Base-by-base conservation (phyloP, 2,113 vertebrate genomes). In the Centrocercus urophasianus region DNA sequence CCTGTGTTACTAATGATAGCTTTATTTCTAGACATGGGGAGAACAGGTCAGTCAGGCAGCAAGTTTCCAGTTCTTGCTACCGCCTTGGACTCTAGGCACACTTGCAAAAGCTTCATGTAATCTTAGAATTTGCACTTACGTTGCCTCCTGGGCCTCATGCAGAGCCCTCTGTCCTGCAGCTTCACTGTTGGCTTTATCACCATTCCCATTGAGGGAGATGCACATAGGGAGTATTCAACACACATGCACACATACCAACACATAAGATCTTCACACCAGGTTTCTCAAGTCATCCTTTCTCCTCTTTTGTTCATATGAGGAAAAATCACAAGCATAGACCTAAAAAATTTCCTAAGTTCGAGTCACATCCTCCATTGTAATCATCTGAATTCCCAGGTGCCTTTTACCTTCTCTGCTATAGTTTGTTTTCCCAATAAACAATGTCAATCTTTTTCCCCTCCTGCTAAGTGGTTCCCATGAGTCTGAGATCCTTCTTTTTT, bases 221-320 rank as follows among this genome's bases (percentile, higher is more conserved):
- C 19, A 54, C 27, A 40, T 19, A 7, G 7, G 19, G 12, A 30
- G 3, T 19, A 27, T 60, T 25, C 10, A 77, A 6, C 32, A 36
- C 47, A 47, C 14, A 22, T 2, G 11, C 19, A 64, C 32, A 22
- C 0, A 1, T 27, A 15, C 0, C 47, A 64, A n/a, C 28, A 21
- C 13, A 20, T 1, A 7, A 18, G 30, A 20, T 4, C 60, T 43
- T 64, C 67, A 45, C 19, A 34, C 14, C 7, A 22, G 4, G 7
- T 38, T 83, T 88, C 67, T 47, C 28, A 73, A 17, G 12, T 73
- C 2, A 3, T 40, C 0, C 0, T 22, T 91, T 90, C 57, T 95
- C 56, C 72, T 81, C 32, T 64, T 15, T 6, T 25, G 8, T 67
- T 34, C 32, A 14, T 66, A 50, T 30, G n/a, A 75, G 28, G 9